These are phyloP conservation scores for Helobdella robusta DNA, from an alignment of 2,888 invertebrate species.

Conservation along the genomic window DNA sequence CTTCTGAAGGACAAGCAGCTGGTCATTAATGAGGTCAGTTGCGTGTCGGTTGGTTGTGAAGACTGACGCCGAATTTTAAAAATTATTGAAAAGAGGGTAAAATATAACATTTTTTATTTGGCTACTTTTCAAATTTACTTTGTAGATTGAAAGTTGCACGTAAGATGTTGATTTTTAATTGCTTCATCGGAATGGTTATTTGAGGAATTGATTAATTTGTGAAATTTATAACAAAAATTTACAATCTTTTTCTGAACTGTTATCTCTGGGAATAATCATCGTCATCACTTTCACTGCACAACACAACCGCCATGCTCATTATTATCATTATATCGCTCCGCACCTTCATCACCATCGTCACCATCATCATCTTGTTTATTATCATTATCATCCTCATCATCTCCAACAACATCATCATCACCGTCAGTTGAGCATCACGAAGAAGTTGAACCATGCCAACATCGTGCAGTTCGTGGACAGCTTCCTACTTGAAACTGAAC, in stretches of 20 bases:
- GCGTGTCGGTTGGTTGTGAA: background rate
- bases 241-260: too few relatives aligned
- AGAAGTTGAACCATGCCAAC: background rate
- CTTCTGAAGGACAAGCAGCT: constrained; percentile 1
- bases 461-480: constrained; percentile 11
- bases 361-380: background rate
- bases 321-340: too few relatives aligned
- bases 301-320: too few relatives aligned
- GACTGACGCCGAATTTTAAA: background rate
- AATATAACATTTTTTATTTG: too few relatives aligned
- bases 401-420: background rate
- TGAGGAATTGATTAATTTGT: too few relatives aligned
- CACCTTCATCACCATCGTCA: background rate
- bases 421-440: constrained; percentile 4
- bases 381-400: background rate
- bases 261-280: too few relatives aligned
- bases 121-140: too few relatives aligned
- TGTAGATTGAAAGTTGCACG: too few relatives aligned
- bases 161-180: too few relatives aligned
- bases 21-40: constrained; percentile 11
- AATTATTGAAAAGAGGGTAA: background rate
- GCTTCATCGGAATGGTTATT: too few relatives aligned
- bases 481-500: background rate
- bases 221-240: too few relatives aligned
- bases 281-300: too few relatives aligned